Evolutionary conservation across 2,888 invertebrate species (phyloP).

Genomic region (Polymixis lichenea): DNA sequence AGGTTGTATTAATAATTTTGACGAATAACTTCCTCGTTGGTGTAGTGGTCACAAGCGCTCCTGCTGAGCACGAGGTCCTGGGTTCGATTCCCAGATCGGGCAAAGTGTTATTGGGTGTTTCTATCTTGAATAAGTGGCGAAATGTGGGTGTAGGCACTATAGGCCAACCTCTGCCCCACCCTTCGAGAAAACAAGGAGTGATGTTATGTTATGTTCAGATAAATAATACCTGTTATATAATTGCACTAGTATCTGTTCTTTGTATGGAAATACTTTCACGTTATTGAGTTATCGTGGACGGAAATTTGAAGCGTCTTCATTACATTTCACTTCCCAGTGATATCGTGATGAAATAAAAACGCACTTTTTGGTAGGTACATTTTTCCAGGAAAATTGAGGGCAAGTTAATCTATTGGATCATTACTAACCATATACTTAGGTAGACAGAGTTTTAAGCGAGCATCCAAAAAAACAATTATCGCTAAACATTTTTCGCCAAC

Average conservation of each 20-base stretch:
- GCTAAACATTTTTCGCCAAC: background rate
- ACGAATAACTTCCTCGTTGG: background rate
- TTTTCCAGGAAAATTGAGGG: background rate
- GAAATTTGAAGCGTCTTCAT: background rate
- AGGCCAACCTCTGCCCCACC: no score
- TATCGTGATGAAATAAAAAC: background rate
- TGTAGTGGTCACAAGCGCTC: no score
- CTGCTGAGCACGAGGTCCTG: no score
- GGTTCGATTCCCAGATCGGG: no score
- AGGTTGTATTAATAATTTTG: conserved; percentile 1
- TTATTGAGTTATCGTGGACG: background rate
- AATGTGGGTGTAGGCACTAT: no score
- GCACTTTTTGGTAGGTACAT: background rate
- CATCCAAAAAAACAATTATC: background rate
- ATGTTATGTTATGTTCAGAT: no score
- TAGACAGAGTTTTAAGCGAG: background rate
- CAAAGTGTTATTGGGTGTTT: no score
- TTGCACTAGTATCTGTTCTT: background rate
- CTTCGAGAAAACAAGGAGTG: no score
- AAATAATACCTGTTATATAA: no score
- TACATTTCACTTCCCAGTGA: background rate
- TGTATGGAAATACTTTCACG: background rate
- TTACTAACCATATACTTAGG: background rate
- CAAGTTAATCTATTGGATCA: background rate
- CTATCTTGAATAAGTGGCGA: no score